phyloP scores from a whole-genome alignment of 2,113 vertebrate genomes.

The Falco punctatus region DNA sequence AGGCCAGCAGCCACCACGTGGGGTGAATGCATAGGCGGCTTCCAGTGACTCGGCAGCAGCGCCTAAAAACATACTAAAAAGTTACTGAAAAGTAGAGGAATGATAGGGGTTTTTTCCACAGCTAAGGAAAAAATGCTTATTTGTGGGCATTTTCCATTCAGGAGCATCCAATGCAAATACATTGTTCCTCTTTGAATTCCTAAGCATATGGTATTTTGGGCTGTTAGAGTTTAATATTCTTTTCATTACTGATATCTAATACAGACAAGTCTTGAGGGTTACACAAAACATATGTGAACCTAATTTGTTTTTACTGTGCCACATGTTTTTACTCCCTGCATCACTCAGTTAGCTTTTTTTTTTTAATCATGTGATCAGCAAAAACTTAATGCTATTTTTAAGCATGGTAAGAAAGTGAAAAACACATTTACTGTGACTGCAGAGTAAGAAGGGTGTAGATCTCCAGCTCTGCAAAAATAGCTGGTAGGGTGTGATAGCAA shows the following conservation, averaged over 20 bases:
- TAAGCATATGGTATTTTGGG: constrained; percentile 14
- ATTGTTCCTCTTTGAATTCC: constrained; percentile 55
- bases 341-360: constrained; percentile 53
- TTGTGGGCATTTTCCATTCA: constrained; percentile 55
- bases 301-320: constrained; percentile 69
- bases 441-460: neutral
- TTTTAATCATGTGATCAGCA: constrained; percentile 29
- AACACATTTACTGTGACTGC: constrained; percentile 38
- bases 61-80: neutral
- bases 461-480: neutral
- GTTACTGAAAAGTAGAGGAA: neutral
- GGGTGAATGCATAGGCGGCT: neutral
- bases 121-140: neutral
- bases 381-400: constrained; percentile 64
- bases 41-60: neutral
- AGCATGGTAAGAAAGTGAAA: constrained; percentile 56
- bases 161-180: constrained; percentile 40
- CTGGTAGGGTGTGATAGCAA: neutral
- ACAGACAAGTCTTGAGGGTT: constrained; percentile 63
- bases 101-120: neutral
- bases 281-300: constrained; percentile 67
- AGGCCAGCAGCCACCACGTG: rapidly evolving
- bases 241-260: constrained; percentile 65
- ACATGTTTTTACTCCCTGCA: constrained; percentile 67
- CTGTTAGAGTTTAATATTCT: constrained; percentile 65